These are phyloP conservation scores for Scylla paramamosain DNA, from an alignment of 1,140 invertebrate genomes.

Conservation along the genomic window DNA sequence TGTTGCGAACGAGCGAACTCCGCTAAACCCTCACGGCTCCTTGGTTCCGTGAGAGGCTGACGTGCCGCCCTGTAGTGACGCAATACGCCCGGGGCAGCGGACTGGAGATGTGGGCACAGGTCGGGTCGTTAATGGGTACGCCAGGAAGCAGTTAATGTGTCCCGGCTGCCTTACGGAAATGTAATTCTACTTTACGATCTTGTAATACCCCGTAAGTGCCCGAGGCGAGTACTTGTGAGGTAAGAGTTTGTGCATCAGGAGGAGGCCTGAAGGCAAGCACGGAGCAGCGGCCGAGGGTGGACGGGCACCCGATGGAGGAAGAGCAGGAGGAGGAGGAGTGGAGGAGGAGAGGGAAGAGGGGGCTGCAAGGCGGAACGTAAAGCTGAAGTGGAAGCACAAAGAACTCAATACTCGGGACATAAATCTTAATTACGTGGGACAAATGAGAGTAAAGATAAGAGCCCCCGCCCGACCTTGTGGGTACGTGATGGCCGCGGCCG, in stretches of 20 bases:
- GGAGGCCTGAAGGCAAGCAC: neutral
- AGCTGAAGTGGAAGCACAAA: neutral
- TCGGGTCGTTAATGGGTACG: neutral
- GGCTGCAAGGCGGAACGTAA: neutral
- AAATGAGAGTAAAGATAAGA: constrained; percentile 7
- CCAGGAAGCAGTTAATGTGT: constrained; percentile 7
- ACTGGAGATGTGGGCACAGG: neutral
- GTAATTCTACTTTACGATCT: constrained; percentile 23
- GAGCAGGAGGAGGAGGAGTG: neutral
- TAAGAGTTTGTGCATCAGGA: neutral
- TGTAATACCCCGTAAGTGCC: constrained; percentile 19
- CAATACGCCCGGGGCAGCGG: neutral
- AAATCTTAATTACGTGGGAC: constrained; percentile 23
- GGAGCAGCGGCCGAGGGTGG: neutral
- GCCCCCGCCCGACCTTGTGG: neutral
- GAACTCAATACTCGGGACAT: constrained; percentile 13
- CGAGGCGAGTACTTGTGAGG: neutral
- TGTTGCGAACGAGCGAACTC: neutral
- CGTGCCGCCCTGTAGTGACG: neutral
- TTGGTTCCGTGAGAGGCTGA: neutral
- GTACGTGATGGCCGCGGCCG: neutral
- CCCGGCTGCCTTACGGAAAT: constrained; percentile 18
- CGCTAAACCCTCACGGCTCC: neutral
- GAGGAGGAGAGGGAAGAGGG: neutral
- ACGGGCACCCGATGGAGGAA: neutral